Evolutionary conservation across 2,888 invertebrate genomes (phyloP).

Genomic region (Drosophila cognata): DNA sequence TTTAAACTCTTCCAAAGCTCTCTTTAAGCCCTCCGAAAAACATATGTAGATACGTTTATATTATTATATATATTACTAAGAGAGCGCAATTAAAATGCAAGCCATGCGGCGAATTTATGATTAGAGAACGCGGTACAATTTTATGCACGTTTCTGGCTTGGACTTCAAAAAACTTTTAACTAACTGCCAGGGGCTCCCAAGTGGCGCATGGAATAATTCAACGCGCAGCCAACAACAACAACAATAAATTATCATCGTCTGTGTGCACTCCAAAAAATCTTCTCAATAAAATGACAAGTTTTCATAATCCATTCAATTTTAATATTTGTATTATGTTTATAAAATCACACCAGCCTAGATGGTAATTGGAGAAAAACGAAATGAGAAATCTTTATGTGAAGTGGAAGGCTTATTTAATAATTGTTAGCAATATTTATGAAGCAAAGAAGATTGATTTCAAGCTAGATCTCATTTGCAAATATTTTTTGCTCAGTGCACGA

Average conservation of each 20-base stretch:
- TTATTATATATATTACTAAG: constrained; percentile 8
- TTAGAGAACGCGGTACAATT: constrained; percentile 67
- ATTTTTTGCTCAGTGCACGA: constrained; percentile 36
- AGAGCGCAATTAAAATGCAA: constrained; percentile 65
- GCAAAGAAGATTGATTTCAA: background rate
- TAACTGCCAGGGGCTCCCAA: constrained; percentile 38
- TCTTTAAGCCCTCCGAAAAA: background rate
- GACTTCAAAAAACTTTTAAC: constrained; percentile 46
- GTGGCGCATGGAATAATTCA: constrained; percentile 60
- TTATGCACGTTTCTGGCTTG: constrained; percentile 58
- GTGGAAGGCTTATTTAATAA: background rate
- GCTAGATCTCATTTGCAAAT: background rate
- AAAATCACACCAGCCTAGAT: background rate
- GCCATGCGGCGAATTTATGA: constrained; percentile 57
- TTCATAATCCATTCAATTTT: background rate
- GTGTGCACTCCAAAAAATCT: constrained; percentile 28
- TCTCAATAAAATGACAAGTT: constrained; percentile 3
- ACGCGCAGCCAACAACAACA: constrained; percentile 30
- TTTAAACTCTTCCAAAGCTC: background rate
- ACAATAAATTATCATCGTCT: constrained; percentile 45
- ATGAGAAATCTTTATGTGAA: background rate
- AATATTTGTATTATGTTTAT: background rate
- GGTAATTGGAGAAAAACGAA: background rate
- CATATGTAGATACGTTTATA: constrained; percentile 5
- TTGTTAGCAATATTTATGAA: background rate